These are phyloP conservation scores for Diplosoma virens DNA, from an alignment of 23 tunicate genomes.

Conservation along the genomic window DNA sequence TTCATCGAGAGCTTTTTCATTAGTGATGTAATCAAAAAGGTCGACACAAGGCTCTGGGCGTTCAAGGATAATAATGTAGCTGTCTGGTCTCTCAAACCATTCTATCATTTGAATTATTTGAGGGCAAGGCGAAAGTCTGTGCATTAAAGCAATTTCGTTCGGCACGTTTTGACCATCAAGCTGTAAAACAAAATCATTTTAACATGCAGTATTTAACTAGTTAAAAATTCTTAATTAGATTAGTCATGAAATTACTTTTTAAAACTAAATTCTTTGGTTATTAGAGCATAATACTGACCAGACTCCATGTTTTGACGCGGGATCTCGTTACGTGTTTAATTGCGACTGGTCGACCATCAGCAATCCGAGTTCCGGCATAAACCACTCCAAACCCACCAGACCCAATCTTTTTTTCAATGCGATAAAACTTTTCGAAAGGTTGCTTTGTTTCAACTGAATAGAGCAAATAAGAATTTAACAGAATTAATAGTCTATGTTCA, in stretches of 20 bases:
- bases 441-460: conserved; percentile 4
- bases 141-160: conserved; percentile 84
- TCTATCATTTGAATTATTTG: conserved; percentile 71
- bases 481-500: too few species aligned
- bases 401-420: conserved; percentile 58
- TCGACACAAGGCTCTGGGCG: conserved; percentile 82
- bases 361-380: conserved; percentile 47
- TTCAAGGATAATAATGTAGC: conserved; percentile 85
- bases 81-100: conserved; percentile 82
- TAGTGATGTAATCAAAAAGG: conserved; percentile 87
- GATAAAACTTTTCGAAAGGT: conserved; percentile 64
- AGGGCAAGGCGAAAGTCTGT: conserved; percentile 56
- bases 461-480: too few species aligned
- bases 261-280: too few species aligned
- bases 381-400: conserved; percentile 92
- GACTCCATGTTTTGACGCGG: conserved; percentile 77
- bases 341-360: conserved; percentile 73
- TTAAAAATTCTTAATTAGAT: too few species aligned
- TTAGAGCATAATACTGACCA: conserved; percentile 59
- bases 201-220: too few species aligned
- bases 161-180: conserved; percentile 76
- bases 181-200: conserved; percentile 37
- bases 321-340: conserved; percentile 78
- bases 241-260: too few species aligned
- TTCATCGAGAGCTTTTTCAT: conserved; percentile 73